Conservation (phyloP, 1,140 invertebrate species). For the Drosophila micromelanica region DNA sequence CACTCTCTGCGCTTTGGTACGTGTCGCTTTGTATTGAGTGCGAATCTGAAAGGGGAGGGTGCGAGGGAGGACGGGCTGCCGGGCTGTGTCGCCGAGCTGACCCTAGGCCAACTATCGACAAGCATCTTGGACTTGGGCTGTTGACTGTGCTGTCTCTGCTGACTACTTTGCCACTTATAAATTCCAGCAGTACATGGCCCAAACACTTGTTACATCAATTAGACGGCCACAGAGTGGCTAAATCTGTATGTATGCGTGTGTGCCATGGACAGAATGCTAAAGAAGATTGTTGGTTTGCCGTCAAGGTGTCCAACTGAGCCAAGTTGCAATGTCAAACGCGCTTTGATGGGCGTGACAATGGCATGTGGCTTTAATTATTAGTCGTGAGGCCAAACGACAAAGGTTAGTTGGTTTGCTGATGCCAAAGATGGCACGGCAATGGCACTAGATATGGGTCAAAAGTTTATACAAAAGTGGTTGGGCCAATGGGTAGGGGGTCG, state of each 20-base stretch:
- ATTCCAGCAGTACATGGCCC: constrained; percentile 81
- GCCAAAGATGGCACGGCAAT: constrained; percentile 2
- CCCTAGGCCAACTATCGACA: constrained; percentile 75
- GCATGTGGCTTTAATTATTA: constrained; percentile 55
- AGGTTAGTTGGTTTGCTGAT: constrained; percentile 33
- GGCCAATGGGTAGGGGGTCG: neutral
- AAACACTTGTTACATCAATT: constrained; percentile 84
- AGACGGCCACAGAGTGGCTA: constrained; percentile 72
- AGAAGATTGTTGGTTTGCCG: constrained; percentile 55
- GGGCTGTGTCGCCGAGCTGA: constrained; percentile 41
- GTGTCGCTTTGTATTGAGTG: constrained; percentile 75
- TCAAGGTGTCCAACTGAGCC: constrained; percentile 55
- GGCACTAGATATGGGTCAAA: constrained; percentile 8
- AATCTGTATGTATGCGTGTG: constrained; percentile 26
- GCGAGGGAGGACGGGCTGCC: constrained; percentile 6
- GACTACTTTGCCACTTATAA: constrained; percentile 78
- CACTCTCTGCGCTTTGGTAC: constrained; percentile 41
- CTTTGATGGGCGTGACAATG: constrained; percentile 44
- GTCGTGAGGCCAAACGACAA: constrained; percentile 32
- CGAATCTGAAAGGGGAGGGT: constrained; percentile 54
- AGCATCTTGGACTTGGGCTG: constrained; percentile 68
- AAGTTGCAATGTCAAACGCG: constrained; percentile 52
- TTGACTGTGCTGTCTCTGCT: constrained; percentile 60
- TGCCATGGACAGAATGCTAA: constrained; percentile 57
- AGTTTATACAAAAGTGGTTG: constrained; percentile 1